Evolutionary conservation across 2,888 invertebrate species (phyloP), one percentile per base, ranked within the genome.

Genomic region (Scaptomyza cyrtandrae): DNA sequence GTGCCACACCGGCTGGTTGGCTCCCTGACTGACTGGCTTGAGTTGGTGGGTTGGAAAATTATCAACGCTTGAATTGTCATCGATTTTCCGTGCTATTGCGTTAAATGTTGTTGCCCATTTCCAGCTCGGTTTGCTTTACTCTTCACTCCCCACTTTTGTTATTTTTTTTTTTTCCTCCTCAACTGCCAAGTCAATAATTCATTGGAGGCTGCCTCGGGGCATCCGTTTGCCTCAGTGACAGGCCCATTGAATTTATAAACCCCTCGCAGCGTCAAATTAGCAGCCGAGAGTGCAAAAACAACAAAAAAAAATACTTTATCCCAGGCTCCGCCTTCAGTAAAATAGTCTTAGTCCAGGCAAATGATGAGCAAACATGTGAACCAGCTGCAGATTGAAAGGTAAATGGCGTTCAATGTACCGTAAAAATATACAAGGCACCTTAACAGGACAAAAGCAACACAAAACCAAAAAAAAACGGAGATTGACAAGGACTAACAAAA

Each of bases 1-100:
- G 77, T 81, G 41, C 41, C 41, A 41, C 81, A 66, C 68, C 49
- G 52, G 27, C 44, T 69, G 55, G 19, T 63, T 69, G 71, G 62
- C 37, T 11, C 6, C 24, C 24, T 24, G 24, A 24, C 7, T 7
- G 33, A 3, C 7, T 35, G 39, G 39, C 39, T 41, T 41, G 13
- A 39, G 14, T 64, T 76, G 78, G 52, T 74, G 69, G 80, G 54
- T 78, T 68, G 78, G 54, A 77, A 86, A 85, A 85, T 85, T 86
- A 87, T 87, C 86, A 82, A 82, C 84, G 84, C 86, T 84, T 84
- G 84, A 78, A 86, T 87, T 87, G 84, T 84, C 86, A 87, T 86
- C 86, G 86, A 88, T 86, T 85, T 87, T 87, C 86, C 85, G 82
- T 85, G 80, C 86, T 86, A 66, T 86, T 86, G 86, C 82, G 80